Conservation (phyloP, 2,113 vertebrate genomes). For the Cercocebus atys region DNA sequence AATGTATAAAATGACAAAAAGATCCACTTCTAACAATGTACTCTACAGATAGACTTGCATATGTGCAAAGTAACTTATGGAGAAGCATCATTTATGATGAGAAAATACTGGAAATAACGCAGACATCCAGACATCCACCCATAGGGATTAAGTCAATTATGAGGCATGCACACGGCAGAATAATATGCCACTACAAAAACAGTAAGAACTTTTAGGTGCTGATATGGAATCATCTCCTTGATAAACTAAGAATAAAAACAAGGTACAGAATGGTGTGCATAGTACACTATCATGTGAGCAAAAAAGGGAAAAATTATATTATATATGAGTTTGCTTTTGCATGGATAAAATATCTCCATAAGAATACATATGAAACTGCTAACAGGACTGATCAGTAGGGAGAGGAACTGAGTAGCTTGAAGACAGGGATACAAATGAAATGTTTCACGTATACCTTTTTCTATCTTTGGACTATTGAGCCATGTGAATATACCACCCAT, state of each 20-base stretch:
- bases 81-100: background rate
- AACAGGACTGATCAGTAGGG: background rate
- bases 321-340: background rate
- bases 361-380: background rate
- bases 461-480: background rate
- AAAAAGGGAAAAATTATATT: background rate
- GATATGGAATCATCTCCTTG: background rate
- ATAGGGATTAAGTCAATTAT: background rate
- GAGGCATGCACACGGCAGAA: background rate
- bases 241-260: background rate
- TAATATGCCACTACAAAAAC: background rate
- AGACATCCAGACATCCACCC: background rate
- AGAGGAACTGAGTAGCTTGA: background rate
- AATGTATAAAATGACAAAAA: background rate
- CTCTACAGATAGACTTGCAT: background rate
- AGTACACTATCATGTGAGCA: background rate
- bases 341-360: background rate
- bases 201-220: background rate
- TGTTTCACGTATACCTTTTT: background rate
- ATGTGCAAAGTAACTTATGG: background rate
- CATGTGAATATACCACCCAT: background rate
- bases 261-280: background rate
- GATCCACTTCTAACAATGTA: background rate
- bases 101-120: background rate
- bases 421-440: background rate